A percentile compares a stretch with the other conserved stretches of the same genome.
phyloP scores from a whole-genome alignment of 2,797 vertebrate species.

The Benthosema pterotum region DNA sequence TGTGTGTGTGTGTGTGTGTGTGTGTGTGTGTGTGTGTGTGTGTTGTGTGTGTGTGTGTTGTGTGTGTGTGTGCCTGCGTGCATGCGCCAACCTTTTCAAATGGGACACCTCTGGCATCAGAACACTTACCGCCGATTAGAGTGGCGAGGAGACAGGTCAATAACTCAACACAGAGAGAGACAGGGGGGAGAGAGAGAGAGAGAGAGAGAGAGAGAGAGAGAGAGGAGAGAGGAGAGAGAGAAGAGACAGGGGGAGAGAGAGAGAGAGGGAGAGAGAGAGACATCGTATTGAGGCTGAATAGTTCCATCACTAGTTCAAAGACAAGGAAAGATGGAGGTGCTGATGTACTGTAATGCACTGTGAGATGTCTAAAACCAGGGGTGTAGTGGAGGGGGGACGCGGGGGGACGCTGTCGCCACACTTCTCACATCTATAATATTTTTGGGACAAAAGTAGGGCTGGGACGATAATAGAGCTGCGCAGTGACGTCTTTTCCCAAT shows the following conservation, averaged over 20 bases:
- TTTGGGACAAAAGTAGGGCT: too few relatives aligned
- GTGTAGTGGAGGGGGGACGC: too few relatives aligned
- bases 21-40: constrained; percentile 1
- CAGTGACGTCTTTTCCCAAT: too few relatives aligned
- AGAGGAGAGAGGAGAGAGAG: background rate
- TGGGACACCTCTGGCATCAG: constrained; percentile 55
- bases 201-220: constrained; percentile 3
- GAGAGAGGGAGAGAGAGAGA: too few relatives aligned
- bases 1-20: background rate
- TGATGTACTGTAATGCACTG: too few relatives aligned
- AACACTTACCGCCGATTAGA: constrained; percentile 65
- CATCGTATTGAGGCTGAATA: too few relatives aligned
- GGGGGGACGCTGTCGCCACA: too few relatives aligned
- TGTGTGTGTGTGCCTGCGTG: background rate
- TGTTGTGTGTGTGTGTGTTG: constrained; percentile 12
- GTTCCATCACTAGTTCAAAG: too few relatives aligned
- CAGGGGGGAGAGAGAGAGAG: constrained; percentile 34
- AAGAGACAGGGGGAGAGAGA: constrained; percentile 29
- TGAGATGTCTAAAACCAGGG: too few relatives aligned
- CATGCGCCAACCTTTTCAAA: constrained; percentile 1
- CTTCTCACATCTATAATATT: too few relatives aligned
- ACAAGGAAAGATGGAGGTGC: too few relatives aligned
- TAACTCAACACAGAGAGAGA: constrained; percentile 16
- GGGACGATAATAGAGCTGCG: too few relatives aligned
- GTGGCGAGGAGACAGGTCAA: constrained; percentile 46